Evolutionary conservation across 2,113 vertebrate genomes (phyloP), one percentile per base, ranked within the genome.

Genomic region (Ailurus styani): DNA sequence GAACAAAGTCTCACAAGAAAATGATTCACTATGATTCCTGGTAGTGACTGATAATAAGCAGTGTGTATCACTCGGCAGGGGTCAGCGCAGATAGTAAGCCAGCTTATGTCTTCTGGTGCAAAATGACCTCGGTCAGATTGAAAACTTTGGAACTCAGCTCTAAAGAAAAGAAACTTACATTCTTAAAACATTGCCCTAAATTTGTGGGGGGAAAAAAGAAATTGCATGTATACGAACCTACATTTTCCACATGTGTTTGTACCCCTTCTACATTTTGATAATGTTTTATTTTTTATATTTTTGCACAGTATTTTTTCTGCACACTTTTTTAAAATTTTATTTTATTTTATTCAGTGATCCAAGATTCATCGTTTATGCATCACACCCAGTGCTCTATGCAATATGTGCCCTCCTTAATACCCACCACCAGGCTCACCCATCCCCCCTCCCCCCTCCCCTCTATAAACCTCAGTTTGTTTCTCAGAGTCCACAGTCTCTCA

Each of bases 81-180:
- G 77, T 90, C 93, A 95, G 23, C 70, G 87, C 91, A 96, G 91
- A 97, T 27, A 66, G 42, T 82, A 62, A 96, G 96, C 62, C 92
- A 90, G 83, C 42, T 83, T 52, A 68, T 42, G 29, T 57, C 91
- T 98, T 92, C 37, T 21, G 88, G 87, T 91, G 72, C 85, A 78
- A 93, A 68, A 93, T 86, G 93, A 90, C 94, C 0, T 0, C 85
- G 91, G 29, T 12, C 55, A 84, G 70, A 97, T 13, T 85, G 68
- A 98, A 97, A 92, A 72, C 94, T 94, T 97, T 95, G 79, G 91
- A 83, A 93, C 42, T 97, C 68, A 96, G 0, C 17, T 92, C 78
- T 97, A 17, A 70, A 86, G 68, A 91, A 96, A 96, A 75, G 64
- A 54, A 23, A 66, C 47, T 54, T 90, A 83, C 20, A 31, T 70